These are phyloP conservation scores for Dryomyza anilis DNA, from an alignment of 2,888 invertebrate genomes.

Conservation along the genomic window DNA sequence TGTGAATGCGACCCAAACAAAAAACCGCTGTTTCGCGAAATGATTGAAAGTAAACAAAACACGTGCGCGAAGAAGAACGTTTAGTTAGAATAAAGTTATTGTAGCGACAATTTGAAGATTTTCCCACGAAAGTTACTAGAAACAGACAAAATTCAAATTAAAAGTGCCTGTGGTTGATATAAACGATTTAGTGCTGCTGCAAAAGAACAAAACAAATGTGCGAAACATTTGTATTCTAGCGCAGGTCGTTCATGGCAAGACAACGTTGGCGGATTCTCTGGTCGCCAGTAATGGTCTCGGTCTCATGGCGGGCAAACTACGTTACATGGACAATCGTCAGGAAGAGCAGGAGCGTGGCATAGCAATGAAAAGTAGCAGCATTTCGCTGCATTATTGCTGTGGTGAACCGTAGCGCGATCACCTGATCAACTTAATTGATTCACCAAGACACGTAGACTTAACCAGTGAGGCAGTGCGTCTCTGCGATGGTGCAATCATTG, in stretches of 20 bases:
- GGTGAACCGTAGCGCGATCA: slow-evolving; percentile 63
- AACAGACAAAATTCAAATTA: neutral
- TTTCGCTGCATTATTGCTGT: slow-evolving; percentile 76
- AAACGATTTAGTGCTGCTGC: slow-evolving; percentile 64
- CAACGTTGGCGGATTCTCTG: slow-evolving; percentile 91
- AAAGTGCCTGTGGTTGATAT: slow-evolving; percentile 54
- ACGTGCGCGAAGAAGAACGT: too few species aligned
- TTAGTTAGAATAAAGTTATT: too few species aligned
- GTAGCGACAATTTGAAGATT: neutral
- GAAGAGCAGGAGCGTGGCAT: slow-evolving; percentile 98
- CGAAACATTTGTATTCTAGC: slow-evolving; percentile 96
- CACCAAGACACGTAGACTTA: slow-evolving; percentile 98
- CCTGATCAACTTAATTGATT: slow-evolving; percentile 95
- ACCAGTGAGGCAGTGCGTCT: slow-evolving; percentile 94
- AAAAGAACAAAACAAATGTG: slow-evolving; percentile 72
- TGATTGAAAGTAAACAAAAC: slow-evolving; percentile 36
- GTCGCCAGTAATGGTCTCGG: slow-evolving; percentile 93
- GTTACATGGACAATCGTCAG: slow-evolving; percentile 92
- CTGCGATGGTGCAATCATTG: slow-evolving; percentile 94
- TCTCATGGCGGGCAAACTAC: slow-evolving; percentile 85
- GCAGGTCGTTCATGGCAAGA: slow-evolving; percentile 98
- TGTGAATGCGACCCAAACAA: neutral
- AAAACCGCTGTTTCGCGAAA: slow-evolving; percentile 23
- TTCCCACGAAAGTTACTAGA: neutral
- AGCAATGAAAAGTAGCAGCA: slow-evolving; percentile 98